Conservation (phyloP, 2,888 invertebrate genomes). For the Ormyrus rosae region DNA sequence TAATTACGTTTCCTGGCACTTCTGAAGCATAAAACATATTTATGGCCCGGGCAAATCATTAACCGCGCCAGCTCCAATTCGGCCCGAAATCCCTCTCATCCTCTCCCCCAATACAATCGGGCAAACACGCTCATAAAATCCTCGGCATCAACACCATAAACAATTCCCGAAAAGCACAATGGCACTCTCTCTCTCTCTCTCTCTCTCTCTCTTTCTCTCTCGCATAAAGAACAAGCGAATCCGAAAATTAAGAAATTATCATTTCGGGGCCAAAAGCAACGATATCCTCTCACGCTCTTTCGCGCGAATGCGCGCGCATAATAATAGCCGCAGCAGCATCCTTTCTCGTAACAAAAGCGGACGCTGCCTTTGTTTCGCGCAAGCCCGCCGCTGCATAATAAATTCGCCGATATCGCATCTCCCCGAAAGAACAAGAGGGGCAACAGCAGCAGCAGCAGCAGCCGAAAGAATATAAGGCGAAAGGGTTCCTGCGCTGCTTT, state of each 20-base stretch:
- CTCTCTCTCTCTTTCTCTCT: background rate
- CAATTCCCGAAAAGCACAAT: background rate
- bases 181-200: no score
- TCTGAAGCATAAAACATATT: slow-evolving; percentile 31
- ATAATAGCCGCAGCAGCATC: no score
- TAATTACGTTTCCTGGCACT: slow-evolving; percentile 22
- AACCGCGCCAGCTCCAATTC: slow-evolving; percentile 36
- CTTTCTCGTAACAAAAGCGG: no score
- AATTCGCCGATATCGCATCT: slow-evolving; percentile 48
- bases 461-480: background rate
- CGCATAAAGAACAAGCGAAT: background rate
- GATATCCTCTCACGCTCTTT: background rate
- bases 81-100: background rate
- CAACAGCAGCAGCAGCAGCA: background rate
- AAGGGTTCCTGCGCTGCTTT: background rate
- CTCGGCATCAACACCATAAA: background rate
- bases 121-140: no score
- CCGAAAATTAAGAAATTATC: slow-evolving; percentile 54
- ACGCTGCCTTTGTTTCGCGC: slow-evolving; percentile 19
- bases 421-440: background rate
- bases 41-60: slow-evolving; percentile 14
- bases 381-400: slow-evolving; percentile 26
- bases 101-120: background rate
- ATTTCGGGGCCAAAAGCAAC: slow-evolving; percentile 8
- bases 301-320: background rate